These are phyloP conservation scores for Cactoblastis cactorum DNA, from an alignment of 2,888 invertebrate species.

Conservation along the genomic window DNA sequence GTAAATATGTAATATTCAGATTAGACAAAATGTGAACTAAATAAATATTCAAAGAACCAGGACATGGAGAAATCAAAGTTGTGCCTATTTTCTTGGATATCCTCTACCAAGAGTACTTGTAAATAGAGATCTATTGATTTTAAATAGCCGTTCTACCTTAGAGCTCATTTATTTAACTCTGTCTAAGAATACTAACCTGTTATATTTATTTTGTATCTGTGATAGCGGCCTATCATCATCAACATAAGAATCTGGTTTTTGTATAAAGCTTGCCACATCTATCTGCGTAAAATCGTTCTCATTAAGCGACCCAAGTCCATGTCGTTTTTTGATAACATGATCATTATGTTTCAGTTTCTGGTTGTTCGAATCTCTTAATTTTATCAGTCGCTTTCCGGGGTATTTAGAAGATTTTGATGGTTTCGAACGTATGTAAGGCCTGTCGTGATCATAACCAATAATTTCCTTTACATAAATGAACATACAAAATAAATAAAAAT, in stretches of 20 bases:
- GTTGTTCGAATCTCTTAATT: background rate
- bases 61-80: too few species aligned
- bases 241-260: constrained; percentile 32
- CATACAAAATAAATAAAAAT: constrained; percentile 32
- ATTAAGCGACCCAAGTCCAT: constrained; percentile 20
- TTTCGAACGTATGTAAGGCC: constrained; percentile 17
- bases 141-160: too few species aligned
- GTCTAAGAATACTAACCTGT: constrained; percentile 19
- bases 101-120: too few species aligned
- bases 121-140: too few species aligned
- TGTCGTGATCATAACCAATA: constrained; percentile 34
- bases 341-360: constrained; percentile 9
- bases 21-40: too few species aligned
- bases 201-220: constrained; percentile 21
- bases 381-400: constrained; percentile 1
- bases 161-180: too few species aligned
- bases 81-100: too few species aligned
- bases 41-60: too few species aligned
- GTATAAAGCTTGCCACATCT: constrained; percentile 51
- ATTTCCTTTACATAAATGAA: constrained; percentile 31
- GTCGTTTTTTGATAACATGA: constrained; percentile 16
- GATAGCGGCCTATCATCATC: constrained; percentile 24
- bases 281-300: constrained; percentile 38
- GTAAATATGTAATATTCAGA: too few species aligned
- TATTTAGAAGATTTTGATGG: too few species aligned